Evolutionary conservation across 2,113 vertebrate genomes (phyloP).

Genomic region (Picathartes gymnocephalus): DNA sequence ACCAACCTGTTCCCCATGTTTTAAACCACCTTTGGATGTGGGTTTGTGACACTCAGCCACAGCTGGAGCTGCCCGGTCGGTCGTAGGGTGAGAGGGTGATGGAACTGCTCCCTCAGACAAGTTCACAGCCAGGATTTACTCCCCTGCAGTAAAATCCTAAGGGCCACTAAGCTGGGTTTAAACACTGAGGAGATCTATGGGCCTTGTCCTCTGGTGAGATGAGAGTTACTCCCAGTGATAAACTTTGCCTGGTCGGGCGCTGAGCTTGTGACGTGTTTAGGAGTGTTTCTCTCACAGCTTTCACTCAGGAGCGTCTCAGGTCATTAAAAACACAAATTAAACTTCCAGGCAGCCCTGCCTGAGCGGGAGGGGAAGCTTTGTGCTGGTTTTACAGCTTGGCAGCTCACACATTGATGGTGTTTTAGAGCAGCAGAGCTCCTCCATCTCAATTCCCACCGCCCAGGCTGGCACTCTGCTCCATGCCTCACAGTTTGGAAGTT

Average conservation of each 20-base stretch:
- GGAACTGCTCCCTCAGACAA: not conserved
- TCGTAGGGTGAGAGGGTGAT: fast-evolving
- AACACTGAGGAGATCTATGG: not conserved
- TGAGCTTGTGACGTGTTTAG: not conserved
- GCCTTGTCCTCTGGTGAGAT: not conserved
- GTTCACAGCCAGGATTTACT: not conserved
- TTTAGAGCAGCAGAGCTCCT: not conserved
- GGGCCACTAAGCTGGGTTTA: not conserved
- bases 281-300: not conserved
- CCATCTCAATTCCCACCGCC: not conserved
- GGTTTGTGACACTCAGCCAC: fast-evolving
- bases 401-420: not conserved
- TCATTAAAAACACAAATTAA: not conserved
- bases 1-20: fast-evolving
- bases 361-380: not conserved
- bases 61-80: not conserved
- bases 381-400: not conserved
- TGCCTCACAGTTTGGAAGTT: not conserved
- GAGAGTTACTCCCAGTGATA: not conserved
- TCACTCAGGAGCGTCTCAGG: not conserved
- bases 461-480: not conserved
- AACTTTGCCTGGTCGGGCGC: not conserved
- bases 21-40: not conserved
- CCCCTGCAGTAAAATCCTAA: not conserved
- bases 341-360: not conserved